Base-by-base conservation (phyloP, 2,797 vertebrate species). In the Craterocephalus amniculus region DNA sequence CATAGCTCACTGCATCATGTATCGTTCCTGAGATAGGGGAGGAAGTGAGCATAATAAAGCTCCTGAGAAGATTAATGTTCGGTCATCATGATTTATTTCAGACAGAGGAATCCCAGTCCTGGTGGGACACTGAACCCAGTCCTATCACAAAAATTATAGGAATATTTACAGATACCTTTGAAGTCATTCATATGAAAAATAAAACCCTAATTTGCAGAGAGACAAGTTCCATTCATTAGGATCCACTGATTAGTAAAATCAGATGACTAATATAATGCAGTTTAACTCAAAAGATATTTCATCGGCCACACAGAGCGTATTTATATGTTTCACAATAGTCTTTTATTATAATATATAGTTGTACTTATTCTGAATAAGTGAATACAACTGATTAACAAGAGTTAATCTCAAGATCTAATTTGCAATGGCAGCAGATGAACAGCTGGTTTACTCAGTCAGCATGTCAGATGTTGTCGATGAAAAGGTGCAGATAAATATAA, bases 81-180 rank as follows among this genome's bases (percentile, higher is more conserved):
- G n/a, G n/a, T n/a, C n/a, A n/a, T n/a, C n/a, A n/a, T n/a, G n/a
- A n/a, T n/a, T n/a, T n/a, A n/a, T n/a, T n/a, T n/a, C n/a, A n/a
- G n/a, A n/a, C n/a, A n/a, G n/a, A n/a, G n/a, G n/a, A n/a, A n/a
- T n/a, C n/a, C n/a, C n/a, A n/a, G n/a, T n/a, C n/a, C n/a, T n/a
- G n/a, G n/a, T n/a, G n/a, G n/a, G n/a, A n/a, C n/a, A n/a, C n/a
- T n/a, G n/a, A n/a, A n/a, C n/a, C n/a, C n/a, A n/a, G n/a, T n/a
- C n/a, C n/a, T n/a, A n/a, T n/a, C n/a, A n/a, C n/a, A n/a, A n/a
- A n/a, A 65, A 64, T 52, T 43, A 34, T 6, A 18, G 18, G 16
- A 51, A 79, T 18, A 65, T 56, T 26, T 52, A 31, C 52, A 45
- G 49, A 63, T n/a, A 45, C 40, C 12, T 58, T n/a, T 49, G n/a